Base-by-base conservation (phyloP, 1,140 invertebrate species). In the Homarus americanus region DNA sequence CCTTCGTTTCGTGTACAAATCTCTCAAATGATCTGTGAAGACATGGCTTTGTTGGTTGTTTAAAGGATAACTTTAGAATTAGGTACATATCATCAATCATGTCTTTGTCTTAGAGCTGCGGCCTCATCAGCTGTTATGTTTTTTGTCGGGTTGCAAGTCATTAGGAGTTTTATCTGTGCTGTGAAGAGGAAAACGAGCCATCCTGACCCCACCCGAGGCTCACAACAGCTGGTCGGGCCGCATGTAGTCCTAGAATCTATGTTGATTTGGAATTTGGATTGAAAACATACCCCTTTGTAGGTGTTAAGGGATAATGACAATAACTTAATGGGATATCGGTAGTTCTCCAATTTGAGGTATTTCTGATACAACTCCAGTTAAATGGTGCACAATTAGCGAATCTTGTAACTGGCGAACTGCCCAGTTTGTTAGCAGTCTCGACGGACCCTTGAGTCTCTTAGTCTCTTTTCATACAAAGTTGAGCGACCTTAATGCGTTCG, bases 1-100 rank as follows among this genome's bases (percentile, higher is more conserved):
- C 88, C 88, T 90, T 90, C 80, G 88, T 90, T 90, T 90, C 69
- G 88, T 90, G 88, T 90, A 90, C 88, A 90, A 90, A 90, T 90
- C 88, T 90, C 82, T 82, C 88, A 90, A 90, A 58, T 90, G 88
- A 84, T 90, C 88, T 90, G 88, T 90, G 80, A 90, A 90, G 80
- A 83, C 66, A 90, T 83, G 88, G 88, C 88, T 90, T 90, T 90
- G 88, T 90, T 90, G 88, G 88, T 90, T 90, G 88, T 90, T 90
- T 90, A 90, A 90, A 90, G 88, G 88, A 90, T 90, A 90, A 90
- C 49, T 90, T 83, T 90, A 90, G 88, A 78, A 66, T 90, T 90
- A 90, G 88, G 88, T 90, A 90, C 88, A 90, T 90, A 90, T 90
- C 88, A 90, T 90, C 82, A 75, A 82, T 84, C 88, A 90, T 90